Conservation (phyloP, 2,797 vertebrate genomes). For the Myripristis murdjan region DNA sequence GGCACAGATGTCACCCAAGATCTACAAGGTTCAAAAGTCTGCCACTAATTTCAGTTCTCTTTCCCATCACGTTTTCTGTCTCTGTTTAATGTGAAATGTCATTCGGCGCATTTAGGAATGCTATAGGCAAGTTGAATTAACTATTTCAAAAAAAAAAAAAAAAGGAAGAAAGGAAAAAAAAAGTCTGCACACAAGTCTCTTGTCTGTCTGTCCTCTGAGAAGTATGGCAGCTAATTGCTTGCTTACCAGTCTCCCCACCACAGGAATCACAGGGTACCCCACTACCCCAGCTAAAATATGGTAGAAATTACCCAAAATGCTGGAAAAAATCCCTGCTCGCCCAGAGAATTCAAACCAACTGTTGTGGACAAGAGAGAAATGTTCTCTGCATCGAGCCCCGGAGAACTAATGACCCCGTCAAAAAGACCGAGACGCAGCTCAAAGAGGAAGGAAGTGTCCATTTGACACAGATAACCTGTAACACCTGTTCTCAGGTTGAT, state of each 20-base stretch:
- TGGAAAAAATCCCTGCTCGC: neutral
- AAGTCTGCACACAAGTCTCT: constrained; percentile 8
- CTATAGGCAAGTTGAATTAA: neutral
- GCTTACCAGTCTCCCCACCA: constrained; percentile 14
- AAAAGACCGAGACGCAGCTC: constrained; percentile 17
- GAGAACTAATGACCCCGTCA: constrained; percentile 19
- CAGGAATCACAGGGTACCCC: neutral
- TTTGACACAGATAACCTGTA: constrained; percentile 69
- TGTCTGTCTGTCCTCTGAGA: constrained; percentile 23
- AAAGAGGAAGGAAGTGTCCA: constrained; percentile 49
- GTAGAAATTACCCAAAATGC: constrained; percentile 27
- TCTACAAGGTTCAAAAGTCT: constrained; percentile 5
- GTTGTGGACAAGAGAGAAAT: constrained; percentile 2
- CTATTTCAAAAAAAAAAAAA: no score
- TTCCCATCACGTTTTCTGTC: neutral
- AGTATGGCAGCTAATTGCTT: constrained; percentile 34
- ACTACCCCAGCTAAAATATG: constrained; percentile 1
- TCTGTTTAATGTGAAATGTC: neutral
- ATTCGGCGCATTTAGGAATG: neutral
- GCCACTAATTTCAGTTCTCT: neutral
- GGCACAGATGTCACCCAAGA: neutral
- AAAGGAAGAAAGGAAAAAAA: no score
- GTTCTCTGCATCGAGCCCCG: neutral
- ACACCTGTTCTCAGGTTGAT: constrained; percentile 61
- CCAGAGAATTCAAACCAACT: constrained; percentile 13